A percentile compares a stretch with the other conserved stretches of the same genome.
Conservation (phyloP, 2,797 vertebrate genomes). For the Geotrypetes seraphini region DNA sequence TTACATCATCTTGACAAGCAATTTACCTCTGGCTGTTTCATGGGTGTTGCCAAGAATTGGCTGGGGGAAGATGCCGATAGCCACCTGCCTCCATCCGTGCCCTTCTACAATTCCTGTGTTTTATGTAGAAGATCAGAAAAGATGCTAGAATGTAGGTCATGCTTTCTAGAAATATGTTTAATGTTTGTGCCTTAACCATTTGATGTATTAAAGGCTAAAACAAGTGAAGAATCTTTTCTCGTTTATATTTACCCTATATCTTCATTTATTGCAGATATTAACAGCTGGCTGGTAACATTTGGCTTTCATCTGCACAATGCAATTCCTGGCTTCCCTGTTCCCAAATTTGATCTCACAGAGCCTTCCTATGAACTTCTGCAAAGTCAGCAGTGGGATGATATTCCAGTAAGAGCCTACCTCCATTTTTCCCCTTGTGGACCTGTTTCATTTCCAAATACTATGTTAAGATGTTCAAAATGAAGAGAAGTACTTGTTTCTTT, state of each 20-base stretch:
- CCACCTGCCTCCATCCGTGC: slow-evolving; percentile 22
- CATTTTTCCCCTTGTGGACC: too few species aligned
- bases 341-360: slow-evolving; percentile 84
- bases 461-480: too few species aligned
- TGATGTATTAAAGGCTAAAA: too few species aligned
- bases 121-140: slow-evolving; percentile 32
- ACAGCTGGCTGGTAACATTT: slow-evolving; percentile 98
- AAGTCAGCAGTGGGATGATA: slow-evolving; percentile 92
- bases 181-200: too few species aligned
- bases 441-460: too few species aligned
- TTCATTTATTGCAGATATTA: slow-evolving; percentile 73
- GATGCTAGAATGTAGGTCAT: slow-evolving; percentile 27
- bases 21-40: slow-evolving; percentile 31
- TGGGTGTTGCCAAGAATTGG: slow-evolving; percentile 24
- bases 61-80: slow-evolving; percentile 13
- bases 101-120: slow-evolving; percentile 30
- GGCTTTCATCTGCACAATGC: slow-evolving; percentile 98
- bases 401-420: slow-evolving; percentile 74
- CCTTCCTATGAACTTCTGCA: slow-evolving; percentile 88
- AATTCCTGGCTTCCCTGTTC: slow-evolving; percentile 90
- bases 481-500: too few species aligned
- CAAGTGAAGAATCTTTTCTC: too few species aligned
- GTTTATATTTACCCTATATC: background rate
- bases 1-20: slow-evolving; percentile 35
- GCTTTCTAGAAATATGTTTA: slow-evolving; percentile 33